A percentile compares a stretch with the other conserved stretches of the same genome.
Conservation (phyloP, 2,797 vertebrate species). For the Clarias platycephalus region DNA sequence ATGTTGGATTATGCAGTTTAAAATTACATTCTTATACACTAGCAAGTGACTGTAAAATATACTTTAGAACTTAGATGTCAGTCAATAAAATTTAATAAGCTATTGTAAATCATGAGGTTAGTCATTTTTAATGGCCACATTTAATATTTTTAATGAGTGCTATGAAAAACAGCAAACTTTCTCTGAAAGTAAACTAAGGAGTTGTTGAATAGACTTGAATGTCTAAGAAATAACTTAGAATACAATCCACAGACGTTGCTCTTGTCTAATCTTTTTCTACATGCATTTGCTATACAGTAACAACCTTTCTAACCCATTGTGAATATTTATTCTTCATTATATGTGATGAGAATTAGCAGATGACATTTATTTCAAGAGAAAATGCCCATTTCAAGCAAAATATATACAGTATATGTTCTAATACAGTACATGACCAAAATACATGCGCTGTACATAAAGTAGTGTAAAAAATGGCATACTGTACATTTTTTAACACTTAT, state of each 20-base stretch:
- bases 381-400: background rate
- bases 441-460: no score
- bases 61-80: background rate
- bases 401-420: no score
- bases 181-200: background rate
- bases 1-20: background rate
- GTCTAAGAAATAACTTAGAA: slow-evolving; percentile 19
- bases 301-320: no score
- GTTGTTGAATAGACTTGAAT: slow-evolving; percentile 20
- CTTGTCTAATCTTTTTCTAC: background rate
- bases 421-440: background rate
- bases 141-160: background rate
- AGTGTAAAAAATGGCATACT: no score
- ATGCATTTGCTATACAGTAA: background rate
- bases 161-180: background rate
- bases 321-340: background rate
- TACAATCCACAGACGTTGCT: background rate
- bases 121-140: background rate
- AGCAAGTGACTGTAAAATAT: background rate
- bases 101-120: background rate
- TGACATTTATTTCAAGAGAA: background rate
- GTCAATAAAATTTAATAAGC: background rate
- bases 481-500: no score
- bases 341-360: background rate
- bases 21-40: background rate